Conservation (phyloP, 2,888 invertebrate genomes). For the Copidosoma aretas region DNA sequence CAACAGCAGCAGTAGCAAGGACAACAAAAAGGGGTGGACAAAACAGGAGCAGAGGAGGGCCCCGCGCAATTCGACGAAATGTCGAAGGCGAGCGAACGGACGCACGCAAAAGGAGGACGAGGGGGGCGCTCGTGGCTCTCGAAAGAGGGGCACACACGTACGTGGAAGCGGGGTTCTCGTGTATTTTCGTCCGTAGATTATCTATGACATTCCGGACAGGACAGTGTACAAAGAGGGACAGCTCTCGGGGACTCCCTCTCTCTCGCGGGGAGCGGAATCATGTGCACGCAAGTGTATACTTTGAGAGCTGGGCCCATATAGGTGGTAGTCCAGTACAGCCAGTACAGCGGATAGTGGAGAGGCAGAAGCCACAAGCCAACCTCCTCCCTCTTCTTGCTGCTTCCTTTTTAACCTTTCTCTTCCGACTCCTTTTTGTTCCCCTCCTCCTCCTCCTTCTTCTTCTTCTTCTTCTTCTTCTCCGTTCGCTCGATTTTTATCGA, state of each 20-base stretch:
- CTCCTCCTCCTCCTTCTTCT: no score
- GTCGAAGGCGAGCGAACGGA: background rate
- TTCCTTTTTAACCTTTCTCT: constrained; percentile 32
- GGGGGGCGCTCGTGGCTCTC: background rate
- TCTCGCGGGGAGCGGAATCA: constrained; percentile 6
- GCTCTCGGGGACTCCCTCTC: constrained; percentile 30
- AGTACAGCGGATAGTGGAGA: constrained; percentile 43
- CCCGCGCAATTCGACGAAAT: background rate
- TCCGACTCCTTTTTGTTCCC: background rate
- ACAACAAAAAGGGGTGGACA: background rate
- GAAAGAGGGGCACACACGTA: background rate
- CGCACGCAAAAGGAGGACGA: background rate
- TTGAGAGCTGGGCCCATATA: no score
- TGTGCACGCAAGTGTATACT: background rate
- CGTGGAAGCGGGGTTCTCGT: background rate
- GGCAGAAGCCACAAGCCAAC: constrained; percentile 49
- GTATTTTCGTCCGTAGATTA: constrained; percentile 12
- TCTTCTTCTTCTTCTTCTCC: constrained; percentile 19
- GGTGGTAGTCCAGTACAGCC: no score
- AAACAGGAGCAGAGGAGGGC: background rate
- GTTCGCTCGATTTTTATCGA: constrained; percentile 45
- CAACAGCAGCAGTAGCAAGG: no score
- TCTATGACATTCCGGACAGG: constrained; percentile 24
- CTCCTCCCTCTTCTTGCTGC: constrained; percentile 39
- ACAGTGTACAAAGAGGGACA: constrained; percentile 30